These are phyloP conservation scores for Pangasius krempfi DNA, from an alignment of 2,797 vertebrate genomes.

Conservation along the genomic window DNA sequence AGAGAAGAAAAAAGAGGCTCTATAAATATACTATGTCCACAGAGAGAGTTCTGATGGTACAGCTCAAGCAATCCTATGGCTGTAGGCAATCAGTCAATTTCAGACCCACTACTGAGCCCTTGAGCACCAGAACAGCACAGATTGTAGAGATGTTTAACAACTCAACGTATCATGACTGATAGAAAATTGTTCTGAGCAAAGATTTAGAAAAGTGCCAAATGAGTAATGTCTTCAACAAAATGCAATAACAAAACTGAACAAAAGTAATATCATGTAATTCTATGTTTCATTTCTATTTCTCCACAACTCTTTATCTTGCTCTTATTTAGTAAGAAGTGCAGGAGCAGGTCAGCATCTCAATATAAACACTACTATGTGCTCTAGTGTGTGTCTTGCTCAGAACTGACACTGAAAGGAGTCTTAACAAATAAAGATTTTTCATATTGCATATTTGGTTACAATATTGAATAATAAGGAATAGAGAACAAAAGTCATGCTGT, in stretches of 20 bases:
- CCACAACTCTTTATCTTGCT: constrained; percentile 16
- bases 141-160: constrained; percentile 79
- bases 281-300: constrained; percentile 37
- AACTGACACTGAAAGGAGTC: constrained; percentile 29
- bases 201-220: constrained; percentile 6
- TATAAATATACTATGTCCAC: constrained; percentile 74
- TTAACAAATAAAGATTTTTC: background rate
- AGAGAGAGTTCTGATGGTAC: constrained; percentile 68
- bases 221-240: constrained; percentile 16
- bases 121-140: constrained; percentile 67
- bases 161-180: constrained; percentile 75
- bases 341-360: constrained; percentile 60
- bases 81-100: constrained; percentile 83
- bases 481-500: background rate
- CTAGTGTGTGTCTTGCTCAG: constrained; percentile 69
- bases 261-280: background rate
- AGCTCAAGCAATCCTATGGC: constrained; percentile 79
- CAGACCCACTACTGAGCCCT: constrained; percentile 74
- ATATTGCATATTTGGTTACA: background rate
- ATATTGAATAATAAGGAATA: background rate
- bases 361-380: constrained; percentile 73
- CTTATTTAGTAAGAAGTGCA: background rate
- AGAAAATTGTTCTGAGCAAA: constrained; percentile 74
- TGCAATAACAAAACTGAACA: background rate
- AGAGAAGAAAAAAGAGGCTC: constrained; percentile 60